A percentile compares a stretch with the other conserved stretches of the same genome.
phyloP scores from a whole-genome alignment of 2,113 vertebrate species.

The Chloropsis hardwickii region DNA sequence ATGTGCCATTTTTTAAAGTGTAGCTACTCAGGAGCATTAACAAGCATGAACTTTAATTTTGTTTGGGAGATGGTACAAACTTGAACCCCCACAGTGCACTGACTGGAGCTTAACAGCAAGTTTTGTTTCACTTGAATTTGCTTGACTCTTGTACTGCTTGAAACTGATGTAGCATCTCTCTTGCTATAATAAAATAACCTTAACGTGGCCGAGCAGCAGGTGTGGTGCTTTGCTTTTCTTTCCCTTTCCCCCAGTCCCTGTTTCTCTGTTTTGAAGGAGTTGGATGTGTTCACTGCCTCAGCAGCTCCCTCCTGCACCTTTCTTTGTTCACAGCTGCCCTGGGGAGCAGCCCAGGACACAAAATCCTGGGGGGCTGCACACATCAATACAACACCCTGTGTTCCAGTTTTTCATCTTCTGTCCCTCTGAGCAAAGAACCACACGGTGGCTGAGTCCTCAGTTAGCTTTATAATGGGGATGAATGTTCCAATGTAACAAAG shows the following conservation, averaged over 20 bases:
- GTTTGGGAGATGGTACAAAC: background rate
- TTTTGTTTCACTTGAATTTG: background rate
- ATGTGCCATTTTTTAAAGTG: background rate
- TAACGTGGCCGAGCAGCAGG: background rate
- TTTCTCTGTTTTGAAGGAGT: rapidly evolving
- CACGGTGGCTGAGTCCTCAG: rapidly evolving
- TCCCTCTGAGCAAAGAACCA: background rate
- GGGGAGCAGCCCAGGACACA: rapidly evolving
- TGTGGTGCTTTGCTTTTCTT: background rate
- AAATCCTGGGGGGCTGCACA: rapidly evolving
- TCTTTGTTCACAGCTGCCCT: rapidly evolving
- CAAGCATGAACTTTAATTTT: background rate
- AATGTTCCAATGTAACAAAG: rapidly evolving
- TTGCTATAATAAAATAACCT: background rate
- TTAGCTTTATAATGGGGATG: rapidly evolving
- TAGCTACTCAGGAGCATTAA: background rate
- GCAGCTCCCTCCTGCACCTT: rapidly evolving
- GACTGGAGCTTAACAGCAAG: background rate
- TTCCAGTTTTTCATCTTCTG: background rate
- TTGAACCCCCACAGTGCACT: background rate
- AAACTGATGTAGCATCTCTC: background rate
- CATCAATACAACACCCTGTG: rapidly evolving
- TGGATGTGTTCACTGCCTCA: rapidly evolving
- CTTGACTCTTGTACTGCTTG: background rate
- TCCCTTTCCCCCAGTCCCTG: rapidly evolving